phyloP scores from a whole-genome alignment of 2,113 vertebrate genomes.

The Ibidorhyncha struthersii region DNA sequence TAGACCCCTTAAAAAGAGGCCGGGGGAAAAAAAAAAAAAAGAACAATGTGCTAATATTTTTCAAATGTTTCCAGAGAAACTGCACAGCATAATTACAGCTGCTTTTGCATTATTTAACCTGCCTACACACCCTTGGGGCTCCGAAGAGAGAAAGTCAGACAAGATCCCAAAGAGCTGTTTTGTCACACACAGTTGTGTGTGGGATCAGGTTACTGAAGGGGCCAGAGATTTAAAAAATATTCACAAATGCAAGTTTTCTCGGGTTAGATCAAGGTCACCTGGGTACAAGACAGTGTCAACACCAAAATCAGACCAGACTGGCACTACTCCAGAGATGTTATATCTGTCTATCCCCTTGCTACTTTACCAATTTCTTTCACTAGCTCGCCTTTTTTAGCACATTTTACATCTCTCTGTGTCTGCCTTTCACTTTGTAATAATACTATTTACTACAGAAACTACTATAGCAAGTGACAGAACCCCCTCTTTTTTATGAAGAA shows the following conservation, averaged over 20 bases:
- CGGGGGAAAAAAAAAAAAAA: not conserved
- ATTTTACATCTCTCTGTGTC: not conserved
- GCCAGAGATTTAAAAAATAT: not conserved
- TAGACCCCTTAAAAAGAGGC: not conserved
- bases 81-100: not conserved
- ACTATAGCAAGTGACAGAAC: not conserved
- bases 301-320: not conserved
- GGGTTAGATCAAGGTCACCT: not conserved
- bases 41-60: conserved; percentile 8
- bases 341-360: not conserved
- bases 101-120: conserved; percentile 49
- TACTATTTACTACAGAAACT: not conserved
- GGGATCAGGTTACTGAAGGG: not conserved
- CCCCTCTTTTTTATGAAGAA: not conserved
- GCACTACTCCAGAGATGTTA: not conserved
- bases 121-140: not conserved
- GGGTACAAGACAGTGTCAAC: no score
- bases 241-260: not conserved
- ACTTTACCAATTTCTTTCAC: not conserved
- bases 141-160: not conserved
- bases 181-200: not conserved
- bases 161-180: not conserved
- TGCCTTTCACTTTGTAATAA: not conserved
- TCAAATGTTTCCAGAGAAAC: conserved; percentile 24
- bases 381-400: not conserved